Base-by-base conservation (phyloP, 2,113 vertebrate genomes). In the Silurus glanis region DNA sequence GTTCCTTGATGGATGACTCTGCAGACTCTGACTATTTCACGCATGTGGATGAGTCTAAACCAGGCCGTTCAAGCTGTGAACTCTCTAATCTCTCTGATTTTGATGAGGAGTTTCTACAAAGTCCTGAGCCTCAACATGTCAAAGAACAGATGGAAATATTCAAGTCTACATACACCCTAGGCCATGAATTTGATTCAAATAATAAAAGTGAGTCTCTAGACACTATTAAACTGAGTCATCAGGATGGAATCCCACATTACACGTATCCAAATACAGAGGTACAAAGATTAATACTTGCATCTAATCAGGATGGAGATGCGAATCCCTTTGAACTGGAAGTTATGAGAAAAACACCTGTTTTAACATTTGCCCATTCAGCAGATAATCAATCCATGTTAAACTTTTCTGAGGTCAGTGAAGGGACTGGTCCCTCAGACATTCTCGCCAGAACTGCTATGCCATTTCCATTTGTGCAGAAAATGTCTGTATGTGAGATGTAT, bases 401-500 rank as follows among this genome's bases (percentile, higher is more conserved):
- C 37, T 84, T 89, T 74, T 91, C 92, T 13, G 92, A 93, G 80
- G 86, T 92, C 82, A 62, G 55, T 8, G 64, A 86, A 45, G 53
- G 2, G 78, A 66, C 74, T 12, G 59, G 53, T 59, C 88, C 16
- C 7, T 76, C 80, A 74, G 47, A 88, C 53, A 72, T 61, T 79
- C 25, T n/a, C 19, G 59, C 56, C 51, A 45, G 16, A n/a, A 78
- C 83, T 13, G 72, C 62, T 53, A 23, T 89, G 53, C 87, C 61
- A 0, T 56, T 85, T 72, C 89, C 13, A 61, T 78, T 90, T 51
- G 88, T 23, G 4, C 81, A 87, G 16, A 89, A 91, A 0, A 88
- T 95, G 81, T 95, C 95, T 0, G 91, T 95, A 83, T 92, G 95
- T 0, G 95, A 96, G 85, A 91, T 93, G 83, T 97, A 95, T 0